Evolutionary conservation across 2,888 invertebrate species (phyloP), one percentile per base, ranked within the genome.

Genomic region (Dynastes maya): DNA sequence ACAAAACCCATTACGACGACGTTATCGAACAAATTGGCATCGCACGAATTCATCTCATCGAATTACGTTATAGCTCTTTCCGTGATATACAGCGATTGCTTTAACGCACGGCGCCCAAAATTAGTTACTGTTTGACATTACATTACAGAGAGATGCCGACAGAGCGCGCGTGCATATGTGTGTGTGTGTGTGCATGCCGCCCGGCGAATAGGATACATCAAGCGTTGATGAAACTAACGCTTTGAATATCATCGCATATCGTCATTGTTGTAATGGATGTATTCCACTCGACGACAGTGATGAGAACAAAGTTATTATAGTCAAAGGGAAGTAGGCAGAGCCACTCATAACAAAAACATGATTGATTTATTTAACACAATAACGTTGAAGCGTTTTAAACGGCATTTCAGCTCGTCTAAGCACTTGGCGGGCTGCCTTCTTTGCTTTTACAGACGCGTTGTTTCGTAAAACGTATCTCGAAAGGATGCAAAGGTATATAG

Each of bases 291-390:
- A 45, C 45, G 45, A 13, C 40, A 5, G 6, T 37, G 68, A 27
- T 11, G 27, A 9, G 68, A 68, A 68, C 68, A 68, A 68, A 68
- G 68, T 68, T 68, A 68, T 68, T 68, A 68, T 68, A 68, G 49
- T 68, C 68, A 68, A 68, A 51, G 68, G 45, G 9, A 63, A 63
- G 27, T 29, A 32, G 32, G 29, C 29, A 63, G 11, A 13, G 27
- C 11, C 29, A 16, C 27, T 4, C 27, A 32, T 53, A 68, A 68
- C 68, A 68, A 68, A 68, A 68, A 68, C 68, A 68, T 68, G 68
- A 68, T 68, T 68, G 68, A 68, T 68, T 68, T 68, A 68, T 68
- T 51, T 51, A 68, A 68, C 51, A 68, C 68, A 68, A 68, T 68
- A 68, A 68, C 68, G 68, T 13, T 51, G 68, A 49, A 68, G 49